phyloP scores from a whole-genome alignment of 2,797 vertebrate species.

The Neopelma chrysocephalum region DNA sequence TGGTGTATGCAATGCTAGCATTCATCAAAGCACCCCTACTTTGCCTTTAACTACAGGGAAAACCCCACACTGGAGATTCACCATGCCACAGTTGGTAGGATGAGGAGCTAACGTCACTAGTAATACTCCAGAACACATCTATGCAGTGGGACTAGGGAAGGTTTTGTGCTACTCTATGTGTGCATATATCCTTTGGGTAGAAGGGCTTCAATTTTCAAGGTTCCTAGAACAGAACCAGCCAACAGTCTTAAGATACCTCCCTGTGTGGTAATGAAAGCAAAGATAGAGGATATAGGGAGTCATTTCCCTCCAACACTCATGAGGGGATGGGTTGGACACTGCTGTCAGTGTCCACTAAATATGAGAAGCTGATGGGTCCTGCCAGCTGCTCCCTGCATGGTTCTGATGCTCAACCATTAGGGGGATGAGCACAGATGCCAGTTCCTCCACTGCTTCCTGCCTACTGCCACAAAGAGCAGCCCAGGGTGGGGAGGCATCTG shows the following conservation, averaged over 20 bases:
- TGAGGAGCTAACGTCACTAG: neutral
- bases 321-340: neutral
- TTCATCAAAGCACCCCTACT: neutral
- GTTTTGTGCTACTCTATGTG: rapidly evolving
- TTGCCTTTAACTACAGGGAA: neutral
- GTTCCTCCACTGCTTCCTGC: slow-evolving; percentile 7
- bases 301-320: neutral
- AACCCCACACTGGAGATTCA: neutral
- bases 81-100: neutral
- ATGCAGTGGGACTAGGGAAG: neutral
- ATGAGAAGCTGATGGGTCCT: neutral
- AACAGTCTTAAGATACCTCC: neutral
- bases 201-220: neutral
- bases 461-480: neutral
- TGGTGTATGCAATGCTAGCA: rapidly evolving
- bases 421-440: rapidly evolving
- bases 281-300: neutral
- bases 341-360: neutral
- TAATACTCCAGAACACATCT: neutral
- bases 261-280: neutral
- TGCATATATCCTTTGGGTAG: neutral
- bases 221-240: neutral
- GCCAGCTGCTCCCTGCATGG: neutral
- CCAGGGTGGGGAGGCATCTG: neutral
- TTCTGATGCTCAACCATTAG: neutral